Conservation (phyloP, 2,113 vertebrate genomes). For the Dolichallabes microphthalmus region DNA sequence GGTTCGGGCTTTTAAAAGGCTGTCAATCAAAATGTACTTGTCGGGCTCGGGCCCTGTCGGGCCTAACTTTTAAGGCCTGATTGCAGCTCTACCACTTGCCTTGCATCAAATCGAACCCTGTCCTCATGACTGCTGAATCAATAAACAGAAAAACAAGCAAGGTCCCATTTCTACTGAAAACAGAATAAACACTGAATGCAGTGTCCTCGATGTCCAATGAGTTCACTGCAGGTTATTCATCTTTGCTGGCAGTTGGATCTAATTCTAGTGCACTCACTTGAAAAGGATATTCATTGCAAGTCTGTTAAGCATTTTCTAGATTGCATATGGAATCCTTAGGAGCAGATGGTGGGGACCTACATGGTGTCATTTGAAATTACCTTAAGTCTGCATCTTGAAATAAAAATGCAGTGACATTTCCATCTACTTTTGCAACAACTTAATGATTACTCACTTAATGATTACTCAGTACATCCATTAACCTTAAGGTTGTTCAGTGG, state of each 20-base stretch:
- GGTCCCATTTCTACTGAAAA: background rate
- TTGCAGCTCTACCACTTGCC: too few relatives aligned
- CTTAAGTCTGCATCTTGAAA: too few relatives aligned
- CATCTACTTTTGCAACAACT: too few relatives aligned
- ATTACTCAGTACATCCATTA: too few relatives aligned
- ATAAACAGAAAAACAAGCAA: slow-evolving; percentile 1
- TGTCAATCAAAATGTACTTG: too few relatives aligned
- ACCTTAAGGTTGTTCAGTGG: too few relatives aligned
- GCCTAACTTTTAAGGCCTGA: too few relatives aligned
- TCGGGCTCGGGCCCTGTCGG: too few relatives aligned
- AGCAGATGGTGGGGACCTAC: background rate
- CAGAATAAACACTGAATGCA: slow-evolving; percentile 8
- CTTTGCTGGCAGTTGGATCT: background rate
- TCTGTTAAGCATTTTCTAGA: slow-evolving; percentile 23
- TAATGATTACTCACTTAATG: too few relatives aligned
- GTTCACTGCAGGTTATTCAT: slow-evolving; percentile 20
- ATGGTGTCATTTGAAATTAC: too few relatives aligned
- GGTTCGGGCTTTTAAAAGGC: too few relatives aligned
- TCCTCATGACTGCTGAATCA: background rate
- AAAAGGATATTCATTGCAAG: background rate
- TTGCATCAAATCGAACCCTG: slow-evolving; percentile 14
- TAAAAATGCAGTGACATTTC: too few relatives aligned
- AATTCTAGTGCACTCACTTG: background rate
- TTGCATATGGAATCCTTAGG: background rate
- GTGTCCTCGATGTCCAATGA: background rate